Evolutionary conservation across 2,888 invertebrate species (phyloP).

Genomic region (Drosophila ustulata): DNA sequence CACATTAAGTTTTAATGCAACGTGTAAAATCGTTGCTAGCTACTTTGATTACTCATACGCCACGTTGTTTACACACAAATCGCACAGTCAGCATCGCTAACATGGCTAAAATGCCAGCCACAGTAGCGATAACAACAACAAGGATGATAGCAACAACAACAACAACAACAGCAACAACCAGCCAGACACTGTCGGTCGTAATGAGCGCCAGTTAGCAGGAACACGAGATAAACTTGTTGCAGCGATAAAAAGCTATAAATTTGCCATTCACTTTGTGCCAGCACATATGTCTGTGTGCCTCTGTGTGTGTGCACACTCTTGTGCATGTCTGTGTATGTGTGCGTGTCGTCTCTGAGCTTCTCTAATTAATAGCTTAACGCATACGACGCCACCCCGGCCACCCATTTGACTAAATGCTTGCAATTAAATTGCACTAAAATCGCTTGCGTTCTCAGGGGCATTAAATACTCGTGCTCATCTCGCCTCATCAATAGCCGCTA

Average conservation of each 20-base stretch:
- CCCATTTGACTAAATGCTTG: slow-evolving; percentile 56
- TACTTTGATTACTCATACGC: slow-evolving; percentile 57
- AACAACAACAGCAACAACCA: slow-evolving; percentile 15
- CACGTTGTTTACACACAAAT: slow-evolving; percentile 48
- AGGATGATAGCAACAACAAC: slow-evolving; percentile 12
- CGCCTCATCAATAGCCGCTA: slow-evolving; percentile 12
- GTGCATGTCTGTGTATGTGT: slow-evolving; percentile 1
- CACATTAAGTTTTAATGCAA: slow-evolving; percentile 57
- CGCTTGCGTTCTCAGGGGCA: slow-evolving; percentile 33
- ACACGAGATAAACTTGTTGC: slow-evolving; percentile 77
- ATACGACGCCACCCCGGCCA: slow-evolving; percentile 26
- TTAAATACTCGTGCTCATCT: slow-evolving; percentile 11
- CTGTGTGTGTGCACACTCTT: slow-evolving; percentile 1
- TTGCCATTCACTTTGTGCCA: slow-evolving; percentile 54
- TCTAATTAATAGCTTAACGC: slow-evolving; percentile 72
- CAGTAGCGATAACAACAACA: slow-evolving; percentile 16
- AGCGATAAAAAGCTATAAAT: slow-evolving; percentile 75
- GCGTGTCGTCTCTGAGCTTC: slow-evolving; percentile 31
- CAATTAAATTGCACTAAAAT: slow-evolving; percentile 75
- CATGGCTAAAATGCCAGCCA: slow-evolving; percentile 35
- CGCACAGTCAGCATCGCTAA: slow-evolving; percentile 46
- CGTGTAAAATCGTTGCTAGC: slow-evolving; percentile 41
- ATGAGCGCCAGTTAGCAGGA: slow-evolving; percentile 72
- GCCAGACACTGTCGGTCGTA: slow-evolving; percentile 46
- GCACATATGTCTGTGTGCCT: slow-evolving; percentile 5